Conservation (phyloP, 2,888 invertebrate genomes). For the Tinea pellionella region DNA sequence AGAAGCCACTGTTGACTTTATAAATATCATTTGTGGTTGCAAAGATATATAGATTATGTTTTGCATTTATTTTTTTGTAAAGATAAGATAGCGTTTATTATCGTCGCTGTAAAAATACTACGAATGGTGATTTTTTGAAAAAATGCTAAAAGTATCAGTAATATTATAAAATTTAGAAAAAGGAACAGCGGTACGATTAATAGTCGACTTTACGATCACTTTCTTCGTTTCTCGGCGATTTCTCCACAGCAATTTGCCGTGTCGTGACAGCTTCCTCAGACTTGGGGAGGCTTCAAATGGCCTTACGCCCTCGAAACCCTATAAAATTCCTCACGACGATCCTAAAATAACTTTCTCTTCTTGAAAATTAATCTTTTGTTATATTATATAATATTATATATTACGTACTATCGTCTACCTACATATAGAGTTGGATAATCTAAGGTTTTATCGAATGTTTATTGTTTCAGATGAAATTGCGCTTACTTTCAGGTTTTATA, state of each 20-base stretch:
- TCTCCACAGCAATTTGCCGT: conserved; percentile 7
- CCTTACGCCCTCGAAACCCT: not conserved
- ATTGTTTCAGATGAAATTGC: not conserved
- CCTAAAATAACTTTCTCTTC: conserved; percentile 6
- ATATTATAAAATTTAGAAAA: not conserved
- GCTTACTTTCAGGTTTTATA: not conserved
- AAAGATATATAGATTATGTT: not conserved
- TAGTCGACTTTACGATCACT: conserved; percentile 4
- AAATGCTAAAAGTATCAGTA: not conserved
- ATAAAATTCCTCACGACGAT: conserved; percentile 4
- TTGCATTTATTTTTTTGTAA: not conserved
- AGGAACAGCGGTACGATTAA: not conserved
- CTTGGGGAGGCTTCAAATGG: not conserved
- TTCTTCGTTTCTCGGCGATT: not conserved
- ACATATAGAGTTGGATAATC: too few species aligned
- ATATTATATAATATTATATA: not conserved
- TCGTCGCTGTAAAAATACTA: not conserved
- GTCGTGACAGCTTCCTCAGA: conserved; percentile 8
- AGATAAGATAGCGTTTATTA: too few species aligned
- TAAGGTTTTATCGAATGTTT: not conserved
- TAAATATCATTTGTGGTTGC: not conserved
- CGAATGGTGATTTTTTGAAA: not conserved
- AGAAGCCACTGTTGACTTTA: not conserved
- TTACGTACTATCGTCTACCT: not conserved
- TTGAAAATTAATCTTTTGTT: conserved; percentile 9